Evolutionary conservation across 2,888 invertebrate genomes (phyloP), one percentile per base, ranked within the genome.

Genomic region (Trachelus troglodyta): DNA sequence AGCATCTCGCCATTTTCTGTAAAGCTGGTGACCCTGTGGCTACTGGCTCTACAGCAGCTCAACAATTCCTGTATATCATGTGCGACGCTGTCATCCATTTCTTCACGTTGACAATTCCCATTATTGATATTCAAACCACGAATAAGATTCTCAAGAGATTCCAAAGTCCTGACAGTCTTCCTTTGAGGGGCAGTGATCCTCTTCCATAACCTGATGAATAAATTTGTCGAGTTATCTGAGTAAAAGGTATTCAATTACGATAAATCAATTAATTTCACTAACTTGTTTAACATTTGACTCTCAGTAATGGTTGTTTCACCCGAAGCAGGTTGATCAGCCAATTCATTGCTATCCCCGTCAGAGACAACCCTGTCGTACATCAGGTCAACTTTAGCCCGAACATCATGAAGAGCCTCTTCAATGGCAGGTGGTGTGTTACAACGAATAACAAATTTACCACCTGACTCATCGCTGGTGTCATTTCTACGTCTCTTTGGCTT

Each of bases 371-470:
- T 90, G 84, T 92, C 92, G 81, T 91, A 91, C 73, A 92, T 91
- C n/a, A 91, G 85, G 82, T 92, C 92, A 33, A 92, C 90, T 83
- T 92, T 92, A 12, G 92, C 90, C 1, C 92, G 88, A 30, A 92
- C 88, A 81, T 92, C 92, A 33, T 89, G 87, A n/a, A 92, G 81
- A 69, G 91, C 79, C 40, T 91, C 90, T 82, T 92, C 91, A 1
- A 91, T 83, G 33, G 86, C 79, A 69, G 87, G 88, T 2, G 90
- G 89, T 12, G 88, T 89, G 76, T 87, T 87, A 81, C 91, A 91
- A 81, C 89, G 89, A n/a, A 89, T 87, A 35, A 88, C 80, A 23
- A 90, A 77, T 71, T 86, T 89, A 23, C 83, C 82, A 77, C 85
- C 85, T 23, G 84, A 81, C n/a, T 84, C 85, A 23, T 79, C 79